A percentile compares a stretch with the other conserved stretches of the same genome.
Evolutionary conservation across 2,113 vertebrate genomes (phyloP).

Genomic region (Dromaius novaehollandiae): DNA sequence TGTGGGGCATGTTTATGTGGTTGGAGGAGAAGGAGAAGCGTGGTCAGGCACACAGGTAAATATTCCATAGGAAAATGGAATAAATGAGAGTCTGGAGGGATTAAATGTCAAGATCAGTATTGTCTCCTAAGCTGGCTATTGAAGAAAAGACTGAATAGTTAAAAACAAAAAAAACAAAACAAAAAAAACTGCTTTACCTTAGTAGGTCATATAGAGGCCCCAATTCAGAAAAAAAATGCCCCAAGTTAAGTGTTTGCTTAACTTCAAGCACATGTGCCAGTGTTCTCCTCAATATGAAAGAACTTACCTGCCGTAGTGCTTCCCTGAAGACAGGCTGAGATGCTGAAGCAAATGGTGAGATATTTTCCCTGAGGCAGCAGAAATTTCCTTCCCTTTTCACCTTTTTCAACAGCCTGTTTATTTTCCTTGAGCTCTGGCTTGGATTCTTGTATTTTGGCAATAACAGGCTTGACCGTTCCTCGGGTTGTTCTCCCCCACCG

Average conservation of each 20-base stretch:
- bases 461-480: conserved; percentile 49
- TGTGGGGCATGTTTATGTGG: background rate
- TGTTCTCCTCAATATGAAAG: background rate
- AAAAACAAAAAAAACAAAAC: background rate
- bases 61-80: background rate
- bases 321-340: background rate
- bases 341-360: background rate
- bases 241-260: background rate
- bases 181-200: background rate
- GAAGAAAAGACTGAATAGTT: background rate
- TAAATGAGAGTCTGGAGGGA: background rate
- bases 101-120: background rate
- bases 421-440: conserved; percentile 44
- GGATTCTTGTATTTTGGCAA: conserved; percentile 49
- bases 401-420: conserved; percentile 40
- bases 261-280: background rate
- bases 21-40: background rate
- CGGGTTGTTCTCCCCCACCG: conserved; percentile 34
- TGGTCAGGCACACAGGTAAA: background rate
- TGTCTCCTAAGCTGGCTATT: background rate
- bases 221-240: background rate
- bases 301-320: background rate
- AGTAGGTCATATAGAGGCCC: accelerated
- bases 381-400: conserved; percentile 21
- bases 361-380: conserved; percentile 4